A percentile compares a stretch with the other conserved stretches of the same genome.
Evolutionary conservation across 2,113 vertebrate species (phyloP).

Genomic region (Neomonachus schauinslandi): DNA sequence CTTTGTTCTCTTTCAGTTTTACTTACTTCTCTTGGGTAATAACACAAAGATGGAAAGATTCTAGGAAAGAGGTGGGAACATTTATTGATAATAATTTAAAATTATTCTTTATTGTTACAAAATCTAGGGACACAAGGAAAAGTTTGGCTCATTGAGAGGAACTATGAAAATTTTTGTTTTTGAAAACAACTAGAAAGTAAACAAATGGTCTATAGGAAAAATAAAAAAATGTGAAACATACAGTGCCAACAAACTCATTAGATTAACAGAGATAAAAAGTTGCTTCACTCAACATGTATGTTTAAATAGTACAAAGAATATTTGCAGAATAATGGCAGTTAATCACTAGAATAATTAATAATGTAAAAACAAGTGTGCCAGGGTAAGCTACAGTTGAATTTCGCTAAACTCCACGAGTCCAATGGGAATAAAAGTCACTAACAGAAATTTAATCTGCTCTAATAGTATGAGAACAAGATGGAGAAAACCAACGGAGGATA

Average conservation of each 20-base stretch:
- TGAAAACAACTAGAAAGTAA: background rate
- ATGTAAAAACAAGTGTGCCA: background rate
- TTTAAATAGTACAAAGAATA: background rate
- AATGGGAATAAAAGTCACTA: constrained; percentile 13
- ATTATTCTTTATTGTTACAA: background rate
- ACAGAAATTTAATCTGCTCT: constrained; percentile 67
- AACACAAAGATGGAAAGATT: background rate
- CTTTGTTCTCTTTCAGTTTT: background rate
- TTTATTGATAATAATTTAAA: background rate
- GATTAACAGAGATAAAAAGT: background rate
- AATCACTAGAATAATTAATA: background rate
- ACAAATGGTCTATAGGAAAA: background rate
- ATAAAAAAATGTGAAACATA: background rate
- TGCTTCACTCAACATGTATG: background rate
- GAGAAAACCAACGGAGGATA: constrained; percentile 59
- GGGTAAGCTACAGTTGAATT: constrained; percentile 16
- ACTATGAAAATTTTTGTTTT: background rate
- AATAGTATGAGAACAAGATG: constrained; percentile 59
- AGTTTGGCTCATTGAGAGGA: background rate
- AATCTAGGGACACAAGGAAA: background rate
- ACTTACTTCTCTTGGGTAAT: background rate
- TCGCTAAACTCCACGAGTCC: background rate
- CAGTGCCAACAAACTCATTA: background rate
- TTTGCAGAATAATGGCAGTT: background rate
- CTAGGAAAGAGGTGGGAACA: background rate